Evolutionary conservation across 2,113 vertebrate genomes (phyloP), one percentile per base, ranked within the genome.

Genomic region (Xiphorhynchus elegans): DNA sequence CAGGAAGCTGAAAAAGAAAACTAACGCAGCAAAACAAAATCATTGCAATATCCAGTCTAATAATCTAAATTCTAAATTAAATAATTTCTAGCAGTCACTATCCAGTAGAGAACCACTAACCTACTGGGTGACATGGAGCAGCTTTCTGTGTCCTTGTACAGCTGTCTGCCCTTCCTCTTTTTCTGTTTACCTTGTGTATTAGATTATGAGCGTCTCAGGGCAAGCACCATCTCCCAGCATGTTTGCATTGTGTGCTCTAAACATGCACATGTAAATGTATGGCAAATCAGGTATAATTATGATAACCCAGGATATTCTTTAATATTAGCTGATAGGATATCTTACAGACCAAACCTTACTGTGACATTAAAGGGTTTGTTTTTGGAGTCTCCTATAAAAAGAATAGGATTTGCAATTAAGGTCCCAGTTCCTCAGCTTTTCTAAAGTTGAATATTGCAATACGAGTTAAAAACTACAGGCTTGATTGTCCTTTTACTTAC

Each of bases 21-120:
- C 47, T 67, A 82, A 89, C 60, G 11, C 37, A 89, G 60, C 66
- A 82, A 55, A 74, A 75, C 33, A 72, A 87, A 87, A 50, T 63
- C 42, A 39, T 29, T 23, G 33, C 70, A 70, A 9, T 58, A 49
- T 37, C 52, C 31, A 24, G 17, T 89, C 73, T 37, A 67, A 67
- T 50, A 42, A 74, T 84, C 35, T 64, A 59, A 26, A 75, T 58
- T 39, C 29, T 37, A 53, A 76, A 69, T n/a, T 7, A 59, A 70
- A n/a, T 53, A 0, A 59, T 70, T 84, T 67, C 56, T 94, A 82
- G 77, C n/a, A 66, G 63, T 58, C 40, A 35, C 29, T 56, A 1
- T 37, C 52, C 40, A 69, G 37, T 9, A 84, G 63, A 86, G 63
- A 73, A 44, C 28, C 40, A 21, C 28, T 40, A 46, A 69, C 21